Base-by-base conservation (phyloP, 2,797 vertebrate species). In the Chelmon rostratus region DNA sequence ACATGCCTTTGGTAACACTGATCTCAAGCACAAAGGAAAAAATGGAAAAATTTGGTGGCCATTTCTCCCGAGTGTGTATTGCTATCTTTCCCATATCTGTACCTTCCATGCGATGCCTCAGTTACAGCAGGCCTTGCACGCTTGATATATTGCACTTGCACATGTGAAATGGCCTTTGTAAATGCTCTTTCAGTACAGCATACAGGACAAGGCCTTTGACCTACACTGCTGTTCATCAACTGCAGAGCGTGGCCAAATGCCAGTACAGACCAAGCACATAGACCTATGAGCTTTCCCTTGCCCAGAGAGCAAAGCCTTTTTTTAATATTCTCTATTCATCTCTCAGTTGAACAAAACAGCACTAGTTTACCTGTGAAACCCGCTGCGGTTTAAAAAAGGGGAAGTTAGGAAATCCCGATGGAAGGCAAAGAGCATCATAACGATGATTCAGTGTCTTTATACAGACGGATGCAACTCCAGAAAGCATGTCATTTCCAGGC, bases 151-250 rank as follows among this genome's bases (percentile, higher is more conserved):
- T 63, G 11, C 37, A 28, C 13, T 37, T 4, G 12, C 42, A 52
- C 59, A 50, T 78, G 61, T 62, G 54, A 37, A 63, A 69, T 47
- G 21, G 61, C 53, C 63, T 62, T 49, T 54, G 66, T 76, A 46
- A 73, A 71, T 40, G 49, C 33, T 52, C 61, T 70, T 54, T 56
- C 23, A 33, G 28, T 62, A 9, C 11, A 4, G 59, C 69, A 18
- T 54, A 64, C 38, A 67, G 59, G 19, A 35, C 4, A 15, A 38
- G 49, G n/a, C 68, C 42, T 85, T 62, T 81, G 52, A 66, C 68
- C 65, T 80, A 3, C 37, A 5, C 49, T 70, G 53, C 67, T 73
- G 68, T 82, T 84, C 65, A 81, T 81, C 73, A 65, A 8, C 56
- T 47, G 52, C 37, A 63, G 16, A n/a, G 18, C 16, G 8, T 68